These are phyloP conservation scores for Diploscapter pachys DNA, from an alignment of 1,140 invertebrate genomes.

Conservation along the genomic window DNA sequence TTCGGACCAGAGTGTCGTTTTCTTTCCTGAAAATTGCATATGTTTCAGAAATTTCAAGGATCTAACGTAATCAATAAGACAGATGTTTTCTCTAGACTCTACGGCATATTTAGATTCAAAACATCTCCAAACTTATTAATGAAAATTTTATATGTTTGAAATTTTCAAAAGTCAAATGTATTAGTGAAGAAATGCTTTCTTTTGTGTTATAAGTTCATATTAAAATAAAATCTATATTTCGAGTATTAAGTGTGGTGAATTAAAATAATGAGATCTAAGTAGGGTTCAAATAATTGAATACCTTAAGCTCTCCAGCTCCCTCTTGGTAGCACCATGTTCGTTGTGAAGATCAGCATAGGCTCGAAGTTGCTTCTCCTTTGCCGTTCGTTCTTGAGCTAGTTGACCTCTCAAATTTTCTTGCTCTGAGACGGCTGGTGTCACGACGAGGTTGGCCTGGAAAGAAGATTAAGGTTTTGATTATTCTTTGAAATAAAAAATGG, in stretches of 20 bases:
- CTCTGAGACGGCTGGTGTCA: background rate
- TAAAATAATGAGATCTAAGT: background rate
- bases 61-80: background rate
- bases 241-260: too few species aligned
- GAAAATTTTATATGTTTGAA: too few species aligned
- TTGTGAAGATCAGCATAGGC: conserved; percentile 15
- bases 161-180: too few species aligned
- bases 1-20: conserved; percentile 3
- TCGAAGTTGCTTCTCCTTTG: conserved; percentile 9
- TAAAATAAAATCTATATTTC: too few species aligned
- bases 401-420: conserved; percentile 2
- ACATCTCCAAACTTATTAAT: too few species aligned
- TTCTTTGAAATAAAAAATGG: too few species aligned
- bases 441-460: conserved; percentile 8
- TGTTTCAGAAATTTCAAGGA: background rate
- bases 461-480: background rate
- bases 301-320: conserved; percentile 4
- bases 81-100: too few species aligned
- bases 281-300: background rate
- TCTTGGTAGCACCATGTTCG: conserved; percentile 10
- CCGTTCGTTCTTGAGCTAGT: conserved; percentile 9
- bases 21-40: conserved; percentile 9
- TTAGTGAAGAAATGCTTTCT: too few species aligned
- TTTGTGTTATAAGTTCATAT: too few species aligned
- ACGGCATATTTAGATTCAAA: too few species aligned